These are phyloP conservation scores for Crambe crambe DNA, from an alignment of 37 sponge, comb jelly and placozoan species.

Conservation along the genomic window DNA sequence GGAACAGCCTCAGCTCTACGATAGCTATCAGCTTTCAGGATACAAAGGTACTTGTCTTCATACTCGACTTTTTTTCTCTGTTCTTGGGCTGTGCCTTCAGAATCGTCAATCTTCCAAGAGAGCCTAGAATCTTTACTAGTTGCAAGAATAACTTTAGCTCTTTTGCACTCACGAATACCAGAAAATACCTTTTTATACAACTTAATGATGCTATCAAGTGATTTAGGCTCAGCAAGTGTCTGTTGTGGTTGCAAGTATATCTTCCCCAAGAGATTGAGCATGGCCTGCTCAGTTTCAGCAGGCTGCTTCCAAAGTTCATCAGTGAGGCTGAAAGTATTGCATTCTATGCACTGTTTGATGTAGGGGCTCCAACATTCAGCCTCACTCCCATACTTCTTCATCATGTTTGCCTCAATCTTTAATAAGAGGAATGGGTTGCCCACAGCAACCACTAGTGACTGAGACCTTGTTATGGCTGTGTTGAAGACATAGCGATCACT, in stretches of 20 bases:
- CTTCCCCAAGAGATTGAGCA: not conserved
- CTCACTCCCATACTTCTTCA: not conserved
- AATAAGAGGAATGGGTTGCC: constrained; percentile 75
- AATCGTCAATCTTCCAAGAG: constrained; percentile 13
- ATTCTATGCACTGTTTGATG: constrained; percentile 59
- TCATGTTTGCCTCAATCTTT: constrained; percentile 31
- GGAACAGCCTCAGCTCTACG: constrained; percentile 60
- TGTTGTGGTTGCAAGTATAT: not conserved
- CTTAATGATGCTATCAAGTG: constrained; percentile 38
- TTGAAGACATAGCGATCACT: constrained; percentile 67
- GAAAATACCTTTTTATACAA: constrained; percentile 31
- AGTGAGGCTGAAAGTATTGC: constrained; percentile 20
- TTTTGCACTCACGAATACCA: constrained; percentile 5
- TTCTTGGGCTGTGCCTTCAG: not conserved
- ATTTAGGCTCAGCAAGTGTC: not conserved
- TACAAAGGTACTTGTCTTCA: constrained; percentile 13
- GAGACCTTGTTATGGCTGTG: constrained; percentile 68
- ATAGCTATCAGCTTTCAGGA: not conserved
- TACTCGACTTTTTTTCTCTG: constrained; percentile 1
- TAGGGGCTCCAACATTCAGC: constrained; percentile 67
- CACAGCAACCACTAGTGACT: constrained; percentile 69
- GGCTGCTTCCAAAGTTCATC: not conserved
- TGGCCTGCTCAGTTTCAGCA: not conserved
- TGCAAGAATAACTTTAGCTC: not conserved
- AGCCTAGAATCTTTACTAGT: not conserved